These are phyloP conservation scores for Cistogaster globosa DNA, from an alignment of 2,888 invertebrate genomes.

Conservation along the genomic window DNA sequence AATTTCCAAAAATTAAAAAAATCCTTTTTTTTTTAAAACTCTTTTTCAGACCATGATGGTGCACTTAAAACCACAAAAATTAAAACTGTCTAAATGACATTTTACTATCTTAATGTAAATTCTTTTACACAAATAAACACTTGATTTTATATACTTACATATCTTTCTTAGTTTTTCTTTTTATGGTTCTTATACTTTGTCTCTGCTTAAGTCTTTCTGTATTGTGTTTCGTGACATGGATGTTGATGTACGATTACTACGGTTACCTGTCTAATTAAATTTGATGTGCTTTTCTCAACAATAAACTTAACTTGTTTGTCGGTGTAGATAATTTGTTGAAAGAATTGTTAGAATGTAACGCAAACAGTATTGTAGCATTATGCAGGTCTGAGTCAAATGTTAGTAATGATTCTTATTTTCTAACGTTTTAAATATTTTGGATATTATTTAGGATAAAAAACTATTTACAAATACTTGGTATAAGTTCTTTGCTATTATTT, in stretches of 20 bases:
- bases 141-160: conserved; percentile 42
- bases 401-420: not conserved
- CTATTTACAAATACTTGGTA: too few species aligned
- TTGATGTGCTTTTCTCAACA: conserved; percentile 63
- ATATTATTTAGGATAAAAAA: too few species aligned
- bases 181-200: not conserved
- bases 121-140: conserved; percentile 54
- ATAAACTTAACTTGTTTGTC: conserved; percentile 51
- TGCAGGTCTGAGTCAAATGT: not conserved
- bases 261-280: conserved; percentile 70
- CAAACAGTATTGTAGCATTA: not conserved
- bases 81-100: conserved; percentile 44
- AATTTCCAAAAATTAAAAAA: conserved; percentile 24
- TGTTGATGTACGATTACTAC: conserved; percentile 59
- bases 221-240: conserved; percentile 20
- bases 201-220: not conserved
- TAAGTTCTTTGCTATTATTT: too few species aligned
- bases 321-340: conserved; percentile 24
- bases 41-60: not conserved
- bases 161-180: not conserved
- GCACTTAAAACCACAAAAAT: conserved; percentile 25
- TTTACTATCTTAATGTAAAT: conserved; percentile 61
- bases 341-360: conserved; percentile 8
- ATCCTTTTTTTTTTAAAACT: conserved; percentile 1
- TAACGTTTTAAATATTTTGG: not conserved